Evolutionary conservation across 2,113 vertebrate species (phyloP), one percentile per base, ranked within the genome.

Genomic region (Ammodytes dubius): DNA sequence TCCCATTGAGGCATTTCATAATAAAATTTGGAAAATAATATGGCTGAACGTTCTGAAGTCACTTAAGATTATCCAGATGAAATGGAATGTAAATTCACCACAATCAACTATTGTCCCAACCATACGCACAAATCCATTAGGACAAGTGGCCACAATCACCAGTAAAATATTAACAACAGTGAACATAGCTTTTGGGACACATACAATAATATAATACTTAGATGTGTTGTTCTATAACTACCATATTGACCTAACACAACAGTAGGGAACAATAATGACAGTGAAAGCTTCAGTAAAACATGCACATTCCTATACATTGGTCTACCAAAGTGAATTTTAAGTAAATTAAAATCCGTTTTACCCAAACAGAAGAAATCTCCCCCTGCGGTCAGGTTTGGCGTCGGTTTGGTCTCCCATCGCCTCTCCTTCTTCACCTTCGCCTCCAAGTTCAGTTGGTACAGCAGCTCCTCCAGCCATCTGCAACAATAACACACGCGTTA

Each of bases 331-430:
- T 70, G 40, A 37, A 50, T 39, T 10, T 27, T 3, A 52, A 65
- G 6, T 42, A 3, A 39, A 40, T 35, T 67, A 3, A 45, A 19
- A 3, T 10, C 6, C 10, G 19, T 37, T 9, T 37, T 76, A 53
- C 14, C 45, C 47, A 89, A 96, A 96, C 3, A 97, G 53, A 1
- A 92, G 79, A n/a, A 95, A 92, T 73, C 96, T 96, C 11, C 92
- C 93, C 35, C 79, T 95, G 88, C 97, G 95, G 70, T 97, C 96
- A 40, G 97, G 97, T 77, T 83, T 97, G 61, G 97, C 96, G 52
- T 96, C 95, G 2, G 80, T 70, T 1, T 54, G 0, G 50, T 96
- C 95, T n/a, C 4, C 87, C 0, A 1, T 0, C 52, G 7, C n/a
- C 11, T 5, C 7, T 4, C 3, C 57, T 35, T 76, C 61, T 4